Evolutionary conservation across 2,113 vertebrate genomes (phyloP), one percentile per base, ranked within the genome.

Genomic region (Albula glossodonta): DNA sequence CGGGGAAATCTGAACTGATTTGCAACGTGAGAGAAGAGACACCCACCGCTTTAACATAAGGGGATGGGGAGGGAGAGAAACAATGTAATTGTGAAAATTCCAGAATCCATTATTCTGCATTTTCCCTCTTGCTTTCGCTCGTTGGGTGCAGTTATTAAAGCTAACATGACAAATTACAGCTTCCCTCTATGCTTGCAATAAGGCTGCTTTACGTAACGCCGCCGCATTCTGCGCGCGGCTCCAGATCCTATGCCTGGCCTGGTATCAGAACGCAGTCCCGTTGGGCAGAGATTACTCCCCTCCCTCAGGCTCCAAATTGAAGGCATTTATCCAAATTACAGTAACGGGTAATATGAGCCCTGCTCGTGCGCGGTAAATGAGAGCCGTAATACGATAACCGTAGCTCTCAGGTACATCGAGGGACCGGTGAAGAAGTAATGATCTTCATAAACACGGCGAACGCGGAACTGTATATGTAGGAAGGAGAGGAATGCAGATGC

Each of bases 261-360:
- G 78, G 63, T 50, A 53, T 31, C 70, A 78, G 51, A 84, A 41
- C 57, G 51, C 48, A 19, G 11, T 48, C n/a, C 56, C 63, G 31
- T 74, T 48, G 80, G 13, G 77, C 82, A 50, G 19, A 31, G 79
- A 60, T 66, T 78, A 81, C 66, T 60, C 48, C 31, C 31, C 31
- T 41, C 1, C 31, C 31, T 41, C 74, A 50, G n/a, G 17, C 77
- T 63, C 25, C 48, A 63, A 86, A 88, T 80, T 80, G 87, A 74
- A 85, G 74, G 70, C 77, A 82, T 86, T 88, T 86, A 82, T 86
- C 80, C 25, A 51, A 80, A 81, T 84, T 56, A 81, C 48, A n/a
- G 63, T 41, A 22, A 50, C n/a, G 10, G 31, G 78, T 31, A 85
- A 82, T 74, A 8, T 11, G 80, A 87, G 41, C 50, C 51, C 17